Percentiles rank a stretch among this genome's conserved stretches.
phyloP scores from a whole-genome alignment of 2,797 vertebrate species.

The Paguma larvata region DNA sequence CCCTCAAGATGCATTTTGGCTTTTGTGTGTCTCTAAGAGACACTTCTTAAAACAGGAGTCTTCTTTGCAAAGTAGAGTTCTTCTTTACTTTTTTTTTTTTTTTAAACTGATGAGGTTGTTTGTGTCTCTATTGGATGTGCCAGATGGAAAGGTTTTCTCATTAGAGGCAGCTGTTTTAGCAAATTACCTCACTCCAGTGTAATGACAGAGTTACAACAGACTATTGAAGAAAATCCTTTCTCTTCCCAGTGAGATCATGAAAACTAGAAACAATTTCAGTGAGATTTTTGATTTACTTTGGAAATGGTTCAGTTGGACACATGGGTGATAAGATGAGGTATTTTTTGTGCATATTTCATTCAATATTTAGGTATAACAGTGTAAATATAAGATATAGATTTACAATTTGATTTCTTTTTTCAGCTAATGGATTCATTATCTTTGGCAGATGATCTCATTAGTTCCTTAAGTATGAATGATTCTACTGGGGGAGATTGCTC shows the following conservation, averaged over 20 bases:
- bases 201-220: conserved; percentile 87
- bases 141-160: conserved; percentile 90
- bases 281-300: conserved; percentile 88
- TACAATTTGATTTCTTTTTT: conserved; percentile 82
- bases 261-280: conserved; percentile 87
- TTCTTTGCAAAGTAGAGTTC: conserved; percentile 58
- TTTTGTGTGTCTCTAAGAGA: conserved; percentile 70
- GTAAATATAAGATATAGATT: conserved; percentile 74
- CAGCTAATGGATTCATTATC: conserved; percentile 82
- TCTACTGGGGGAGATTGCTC: conserved; percentile 68
- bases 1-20: conserved; percentile 56
- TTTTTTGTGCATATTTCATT: conserved; percentile 82
- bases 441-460: conserved; percentile 79
- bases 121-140: conserved; percentile 85
- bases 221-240: conserved; percentile 87
- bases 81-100: conserved; percentile 72
- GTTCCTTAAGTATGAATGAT: conserved; percentile 80
- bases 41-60: conserved; percentile 53
- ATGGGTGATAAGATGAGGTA: conserved; percentile 80
- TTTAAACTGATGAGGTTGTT: conserved; percentile 81
- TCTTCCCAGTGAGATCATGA: conserved; percentile 88
- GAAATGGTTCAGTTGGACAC: conserved; percentile 86
- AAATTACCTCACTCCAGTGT: conserved; percentile 89
- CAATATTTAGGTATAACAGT: conserved; percentile 70
- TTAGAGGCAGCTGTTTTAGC: conserved; percentile 90